phyloP scores from a whole-genome alignment of 2,797 vertebrate species.

The Rhinogobio ventralis region DNA sequence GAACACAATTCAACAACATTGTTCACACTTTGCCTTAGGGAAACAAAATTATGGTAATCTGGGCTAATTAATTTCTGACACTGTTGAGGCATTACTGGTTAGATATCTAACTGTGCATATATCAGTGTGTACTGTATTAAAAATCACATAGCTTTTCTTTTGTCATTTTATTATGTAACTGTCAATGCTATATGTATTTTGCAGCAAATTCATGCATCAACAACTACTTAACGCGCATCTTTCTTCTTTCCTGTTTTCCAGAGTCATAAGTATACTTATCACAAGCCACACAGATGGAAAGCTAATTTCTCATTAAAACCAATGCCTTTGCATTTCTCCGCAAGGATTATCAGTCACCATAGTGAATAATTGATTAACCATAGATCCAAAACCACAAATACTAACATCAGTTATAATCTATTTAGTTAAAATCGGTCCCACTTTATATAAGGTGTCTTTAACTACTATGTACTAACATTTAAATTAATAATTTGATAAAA shows the following conservation, averaged over 20 bases:
- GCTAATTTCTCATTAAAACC: constrained; percentile 26
- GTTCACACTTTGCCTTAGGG: background rate
- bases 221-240: background rate
- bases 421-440: background rate
- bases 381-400: background rate
- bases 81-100: background rate
- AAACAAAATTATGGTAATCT: background rate
- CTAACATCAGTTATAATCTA: background rate
- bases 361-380: background rate
- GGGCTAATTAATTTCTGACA: background rate
- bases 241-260: background rate
- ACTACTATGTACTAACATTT: too few relatives aligned
- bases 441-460: too few relatives aligned
- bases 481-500: too few relatives aligned
- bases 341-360: constrained; percentile 1
- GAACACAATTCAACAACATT: background rate
- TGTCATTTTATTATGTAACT: background rate
- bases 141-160: background rate
- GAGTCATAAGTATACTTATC: constrained; percentile 7
- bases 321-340: constrained; percentile 3
- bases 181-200: background rate
- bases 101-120: background rate
- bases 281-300: constrained; percentile 29
- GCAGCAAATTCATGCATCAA: background rate
- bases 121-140: background rate